Percentiles rank a stretch among this genome's conserved stretches.
These are phyloP conservation scores for Hartigia nigra DNA, from an alignment of 2,888 invertebrate genomes.

Conservation along the genomic window DNA sequence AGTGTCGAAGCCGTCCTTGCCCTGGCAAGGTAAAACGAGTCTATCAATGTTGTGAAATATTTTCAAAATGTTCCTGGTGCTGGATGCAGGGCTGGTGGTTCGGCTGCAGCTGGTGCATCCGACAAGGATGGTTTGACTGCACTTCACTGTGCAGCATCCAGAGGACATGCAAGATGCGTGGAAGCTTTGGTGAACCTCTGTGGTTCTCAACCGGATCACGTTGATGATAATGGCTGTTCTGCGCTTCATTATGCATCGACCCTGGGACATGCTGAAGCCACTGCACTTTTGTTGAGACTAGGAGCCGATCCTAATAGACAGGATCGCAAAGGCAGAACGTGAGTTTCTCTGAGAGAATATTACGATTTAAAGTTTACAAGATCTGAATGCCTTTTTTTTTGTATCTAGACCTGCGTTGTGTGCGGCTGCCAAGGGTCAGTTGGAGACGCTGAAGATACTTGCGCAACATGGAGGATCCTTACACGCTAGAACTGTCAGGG, in stretches of 20 bases:
- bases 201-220: slow-evolving; percentile 87
- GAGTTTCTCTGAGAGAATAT: slow-evolving; percentile 40
- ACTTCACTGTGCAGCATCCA: slow-evolving; percentile 95
- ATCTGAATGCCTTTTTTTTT: background rate
- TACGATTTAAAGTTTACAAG: background rate
- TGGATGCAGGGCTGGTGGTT: slow-evolving; percentile 56
- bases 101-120: slow-evolving; percentile 71
- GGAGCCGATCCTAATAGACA: slow-evolving; percentile 93
- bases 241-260: slow-evolving; percentile 97
- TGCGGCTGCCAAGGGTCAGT: slow-evolving; percentile 95
- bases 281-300: slow-evolving; percentile 86
- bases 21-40: slow-evolving; percentile 73
- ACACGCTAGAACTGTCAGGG: slow-evolving; percentile 92
- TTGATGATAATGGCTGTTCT: slow-evolving; percentile 94
- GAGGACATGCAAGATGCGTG: slow-evolving; percentile 93
- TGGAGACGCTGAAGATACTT: slow-evolving; percentile 85
- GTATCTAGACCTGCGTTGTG: slow-evolving; percentile 84
- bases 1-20: slow-evolving; percentile 92
- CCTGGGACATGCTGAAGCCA: slow-evolving; percentile 94
- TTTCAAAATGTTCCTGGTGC: background rate
- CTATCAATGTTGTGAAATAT: slow-evolving; percentile 7
- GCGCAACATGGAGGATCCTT: slow-evolving; percentile 84
- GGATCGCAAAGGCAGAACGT: slow-evolving; percentile 91
- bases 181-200: slow-evolving; percentile 89
- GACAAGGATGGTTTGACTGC: slow-evolving; percentile 94